Conservation (phyloP, 2,797 vertebrate genomes). For the Sphenodon punctatus region DNA sequence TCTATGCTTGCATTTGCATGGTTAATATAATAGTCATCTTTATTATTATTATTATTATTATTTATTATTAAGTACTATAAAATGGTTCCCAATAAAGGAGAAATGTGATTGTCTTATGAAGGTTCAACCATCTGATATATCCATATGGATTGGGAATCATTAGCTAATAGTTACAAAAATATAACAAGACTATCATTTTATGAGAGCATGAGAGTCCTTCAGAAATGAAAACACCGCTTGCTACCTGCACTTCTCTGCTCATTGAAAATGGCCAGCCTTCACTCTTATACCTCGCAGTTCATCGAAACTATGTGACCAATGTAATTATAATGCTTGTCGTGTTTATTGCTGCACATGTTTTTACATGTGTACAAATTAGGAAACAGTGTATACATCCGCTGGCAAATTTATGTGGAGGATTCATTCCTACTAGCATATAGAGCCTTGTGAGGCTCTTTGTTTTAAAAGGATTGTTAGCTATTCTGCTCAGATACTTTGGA, state of each 20-base stretch:
- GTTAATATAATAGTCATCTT: no score
- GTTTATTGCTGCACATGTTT: neutral
- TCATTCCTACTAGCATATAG: neutral
- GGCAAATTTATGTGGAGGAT: neutral
- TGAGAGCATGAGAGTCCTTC: neutral
- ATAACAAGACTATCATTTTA: conserved; percentile 19
- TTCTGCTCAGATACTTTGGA: accelerated
- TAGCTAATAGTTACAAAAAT: conserved; percentile 50
- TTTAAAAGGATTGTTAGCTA: neutral
- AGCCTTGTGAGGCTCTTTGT: neutral
- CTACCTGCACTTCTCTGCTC: neutral
- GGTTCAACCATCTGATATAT: conserved; percentile 61
- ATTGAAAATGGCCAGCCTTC: neutral
- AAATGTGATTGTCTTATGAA: conserved; percentile 24
- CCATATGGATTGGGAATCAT: conserved; percentile 60
- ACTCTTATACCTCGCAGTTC: neutral
- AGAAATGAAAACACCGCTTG: neutral
- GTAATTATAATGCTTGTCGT: neutral
- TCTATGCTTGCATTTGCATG: conserved; percentile 44
- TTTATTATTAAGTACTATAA: conserved; percentile 33
- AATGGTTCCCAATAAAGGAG: conserved; percentile 30
- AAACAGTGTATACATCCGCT: neutral
- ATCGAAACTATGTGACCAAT: neutral
- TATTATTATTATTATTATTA: conserved; percentile 16
- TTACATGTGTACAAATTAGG: neutral